Evolutionary conservation across 2,888 invertebrate genomes (phyloP).

Genomic region (Plebejus anna): DNA sequence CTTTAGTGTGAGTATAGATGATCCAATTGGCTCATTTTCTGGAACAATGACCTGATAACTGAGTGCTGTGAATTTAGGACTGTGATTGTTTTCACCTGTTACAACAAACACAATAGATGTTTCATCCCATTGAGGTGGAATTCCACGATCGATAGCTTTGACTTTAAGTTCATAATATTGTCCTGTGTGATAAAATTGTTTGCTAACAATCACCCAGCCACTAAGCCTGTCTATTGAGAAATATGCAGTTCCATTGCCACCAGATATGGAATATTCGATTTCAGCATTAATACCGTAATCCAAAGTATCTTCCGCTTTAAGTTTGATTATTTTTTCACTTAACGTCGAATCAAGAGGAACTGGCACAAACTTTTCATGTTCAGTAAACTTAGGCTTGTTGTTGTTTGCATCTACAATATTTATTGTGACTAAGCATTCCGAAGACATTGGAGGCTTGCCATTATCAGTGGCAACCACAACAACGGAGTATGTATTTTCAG

Average conservation of each 20-base stretch:
- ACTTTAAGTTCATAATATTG: conserved; percentile 84
- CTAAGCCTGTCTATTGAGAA: conserved; percentile 87
- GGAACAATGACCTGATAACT: conserved; percentile 95
- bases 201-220: conserved; percentile 89
- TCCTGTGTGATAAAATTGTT: conserved; percentile 78
- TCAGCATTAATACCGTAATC: conserved; percentile 95
- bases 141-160: conserved; percentile 91
- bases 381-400: conserved; percentile 91
- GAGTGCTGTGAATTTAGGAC: conserved; percentile 90
- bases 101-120: conserved; percentile 86
- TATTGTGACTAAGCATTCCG: conserved; percentile 91
- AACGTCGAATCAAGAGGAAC: conserved; percentile 87
- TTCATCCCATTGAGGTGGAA: conserved; percentile 91
- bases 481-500: conserved; percentile 93
- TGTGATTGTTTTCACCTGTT: conserved; percentile 89
- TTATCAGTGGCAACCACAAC: conserved; percentile 95
- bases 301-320: conserved; percentile 86
- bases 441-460: conserved; percentile 96
- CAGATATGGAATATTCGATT: conserved; percentile 86
- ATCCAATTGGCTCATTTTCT: conserved; percentile 93
- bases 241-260: conserved; percentile 88
- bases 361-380: conserved; percentile 86
- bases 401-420: conserved; percentile 96
- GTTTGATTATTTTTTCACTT: conserved; percentile 86
- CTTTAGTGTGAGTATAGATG: conserved; percentile 89